These are phyloP conservation scores for Daubentonia madagascariensis DNA, from an alignment of 2,113 vertebrate genomes.

Conservation along the genomic window DNA sequence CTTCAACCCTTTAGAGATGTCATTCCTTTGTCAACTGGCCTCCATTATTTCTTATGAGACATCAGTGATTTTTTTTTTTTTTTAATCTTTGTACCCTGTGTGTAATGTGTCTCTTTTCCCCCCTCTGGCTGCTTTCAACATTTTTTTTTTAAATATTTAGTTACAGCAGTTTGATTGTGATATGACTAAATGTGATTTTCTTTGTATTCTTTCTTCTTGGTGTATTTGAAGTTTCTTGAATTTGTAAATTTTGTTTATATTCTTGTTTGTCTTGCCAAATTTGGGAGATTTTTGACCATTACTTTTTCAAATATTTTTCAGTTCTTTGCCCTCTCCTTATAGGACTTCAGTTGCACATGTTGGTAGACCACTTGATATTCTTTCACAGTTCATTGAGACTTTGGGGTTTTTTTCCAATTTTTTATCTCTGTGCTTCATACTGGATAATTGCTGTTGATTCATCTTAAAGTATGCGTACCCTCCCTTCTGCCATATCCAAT, in stretches of 20 bases:
- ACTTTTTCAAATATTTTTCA: background rate
- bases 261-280: background rate
- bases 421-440: background rate
- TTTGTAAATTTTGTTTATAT: background rate
- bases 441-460: background rate
- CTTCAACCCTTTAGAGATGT: background rate
- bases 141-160: background rate
- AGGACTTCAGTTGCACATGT: background rate
- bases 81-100: background rate
- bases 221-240: background rate
- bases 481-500: background rate
- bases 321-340: background rate
- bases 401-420: background rate
- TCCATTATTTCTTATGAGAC: background rate
- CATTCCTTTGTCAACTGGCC: background rate
- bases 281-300: background rate
- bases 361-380: background rate
- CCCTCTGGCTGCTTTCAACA: background rate
- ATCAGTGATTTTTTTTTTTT: background rate
- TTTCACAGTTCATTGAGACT: background rate
- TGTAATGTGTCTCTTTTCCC: background rate
- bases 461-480: background rate
- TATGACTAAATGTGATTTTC: background rate
- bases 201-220: background rate
- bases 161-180: background rate